Conservation (phyloP, 1,140 invertebrate species). For the Trigoniulus corallinus region DNA sequence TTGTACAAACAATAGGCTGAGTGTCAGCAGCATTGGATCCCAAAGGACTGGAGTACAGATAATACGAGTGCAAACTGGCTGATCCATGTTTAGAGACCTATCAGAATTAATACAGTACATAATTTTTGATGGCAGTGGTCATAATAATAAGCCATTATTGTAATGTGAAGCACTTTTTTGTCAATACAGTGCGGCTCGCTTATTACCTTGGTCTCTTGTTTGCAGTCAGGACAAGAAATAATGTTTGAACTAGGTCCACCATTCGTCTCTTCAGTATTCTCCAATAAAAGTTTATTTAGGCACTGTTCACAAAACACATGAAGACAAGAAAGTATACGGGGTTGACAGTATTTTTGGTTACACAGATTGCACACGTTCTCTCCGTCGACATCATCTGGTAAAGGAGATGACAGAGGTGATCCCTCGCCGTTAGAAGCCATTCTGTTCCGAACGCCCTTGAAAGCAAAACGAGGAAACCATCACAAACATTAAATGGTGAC, state of each 20-base stretch:
- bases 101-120: too few relatives aligned
- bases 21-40: conserved; percentile 46
- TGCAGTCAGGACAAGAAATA: conserved; percentile 53
- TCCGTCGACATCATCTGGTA: conserved; percentile 10
- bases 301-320: conserved; percentile 85
- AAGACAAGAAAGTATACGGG: conserved; percentile 72
- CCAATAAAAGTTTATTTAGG: conserved; percentile 50
- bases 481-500: too few relatives aligned
- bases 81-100: conserved; percentile 34
- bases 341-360: conserved; percentile 51
- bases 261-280: conserved; percentile 37
- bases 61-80: conserved; percentile 56
- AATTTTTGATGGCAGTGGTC: too few relatives aligned
- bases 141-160: too few relatives aligned
- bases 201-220: conserved; percentile 61
- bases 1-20: conserved; percentile 59
- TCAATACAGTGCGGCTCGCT: too few relatives aligned
- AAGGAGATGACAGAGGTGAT: conserved; percentile 7
- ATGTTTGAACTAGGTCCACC: conserved; percentile 11
- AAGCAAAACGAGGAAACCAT: too few relatives aligned
- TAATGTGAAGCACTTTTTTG: too few relatives aligned
- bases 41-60: conserved; percentile 35
- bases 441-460: background rate
- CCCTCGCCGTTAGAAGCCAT: conserved; percentile 15
- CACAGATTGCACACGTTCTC: conserved; percentile 26